Percentiles rank a stretch among this genome's conserved stretches.
phyloP scores from a whole-genome alignment of 2,888 invertebrate genomes.

The Pyrochroa serraticornis region DNA sequence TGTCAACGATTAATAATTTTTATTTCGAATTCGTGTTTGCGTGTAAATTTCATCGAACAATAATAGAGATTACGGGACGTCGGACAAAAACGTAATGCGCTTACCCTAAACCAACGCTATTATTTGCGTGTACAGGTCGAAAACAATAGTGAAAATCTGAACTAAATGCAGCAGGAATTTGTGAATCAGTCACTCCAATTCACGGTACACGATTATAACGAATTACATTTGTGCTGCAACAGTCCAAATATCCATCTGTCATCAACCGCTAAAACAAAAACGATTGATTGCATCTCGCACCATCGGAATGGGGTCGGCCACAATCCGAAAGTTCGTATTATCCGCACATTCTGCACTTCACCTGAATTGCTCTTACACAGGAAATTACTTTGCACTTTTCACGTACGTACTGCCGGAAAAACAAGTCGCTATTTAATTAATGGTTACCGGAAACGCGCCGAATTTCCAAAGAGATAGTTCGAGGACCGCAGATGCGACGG shows the following conservation, averaged over 20 bases:
- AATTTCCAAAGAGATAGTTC: neutral
- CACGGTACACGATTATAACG: constrained; percentile 30
- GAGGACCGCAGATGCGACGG: neutral
- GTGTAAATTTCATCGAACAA: too few relatives aligned
- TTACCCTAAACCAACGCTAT: too few relatives aligned
- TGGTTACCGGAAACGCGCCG: too few relatives aligned
- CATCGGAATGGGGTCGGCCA: constrained; percentile 8
- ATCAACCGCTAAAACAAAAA: constrained; percentile 33
- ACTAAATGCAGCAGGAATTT: constrained; percentile 22
- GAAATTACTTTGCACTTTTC: constrained; percentile 35
- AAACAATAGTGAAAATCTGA: constrained; percentile 29
- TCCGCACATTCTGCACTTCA: constrained; percentile 23
- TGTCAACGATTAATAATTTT: too few relatives aligned
- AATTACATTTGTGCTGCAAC: constrained; percentile 15
- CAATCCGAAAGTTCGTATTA: constrained; percentile 13
- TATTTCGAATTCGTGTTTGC: too few relatives aligned
- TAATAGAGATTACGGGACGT: too few relatives aligned
- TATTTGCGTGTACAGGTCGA: neutral
- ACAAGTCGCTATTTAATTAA: constrained; percentile 3
- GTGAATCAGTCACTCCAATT: constrained; percentile 29
- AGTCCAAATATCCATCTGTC: constrained; percentile 31
- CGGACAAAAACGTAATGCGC: too few relatives aligned
- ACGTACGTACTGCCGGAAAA: neutral
- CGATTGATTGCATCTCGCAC: constrained; percentile 24
- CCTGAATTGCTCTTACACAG: constrained; percentile 22